Percentiles rank a stretch among this genome's conserved stretches.
phyloP scores from a whole-genome alignment of 2,888 invertebrate species.

The Diarsia brunnea region DNA sequence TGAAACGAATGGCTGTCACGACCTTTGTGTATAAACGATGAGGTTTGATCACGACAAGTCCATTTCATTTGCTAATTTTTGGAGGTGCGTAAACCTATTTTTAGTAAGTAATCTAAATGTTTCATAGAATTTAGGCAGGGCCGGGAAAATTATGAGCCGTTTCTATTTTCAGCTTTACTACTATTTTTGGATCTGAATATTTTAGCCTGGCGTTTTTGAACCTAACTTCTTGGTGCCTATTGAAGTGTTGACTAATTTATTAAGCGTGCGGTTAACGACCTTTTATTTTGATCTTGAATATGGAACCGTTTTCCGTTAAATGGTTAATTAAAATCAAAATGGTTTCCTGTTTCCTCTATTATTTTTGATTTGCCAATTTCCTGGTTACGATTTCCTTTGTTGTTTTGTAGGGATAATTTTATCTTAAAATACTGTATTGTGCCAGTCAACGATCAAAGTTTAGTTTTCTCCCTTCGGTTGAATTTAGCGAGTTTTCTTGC shows the following conservation, averaged over 20 bases:
- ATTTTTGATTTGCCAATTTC: neutral
- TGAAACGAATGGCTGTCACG: slow-evolving; percentile 49
- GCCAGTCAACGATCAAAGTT: too few species aligned
- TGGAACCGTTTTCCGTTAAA: slow-evolving; percentile 5
- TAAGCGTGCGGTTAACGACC: neutral
- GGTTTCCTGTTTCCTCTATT: neutral
- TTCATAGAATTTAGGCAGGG: slow-evolving; percentile 36
- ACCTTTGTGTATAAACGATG: slow-evolving; percentile 57
- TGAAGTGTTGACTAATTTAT: neutral
- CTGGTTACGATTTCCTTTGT: neutral
- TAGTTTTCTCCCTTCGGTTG: too few species aligned
- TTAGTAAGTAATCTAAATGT: slow-evolving; percentile 29
- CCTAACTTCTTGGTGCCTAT: slow-evolving; percentile 6
- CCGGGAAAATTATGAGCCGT: slow-evolving; percentile 22
- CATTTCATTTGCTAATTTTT: slow-evolving; percentile 67
- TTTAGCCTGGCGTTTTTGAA: neutral
- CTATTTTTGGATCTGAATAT: slow-evolving; percentile 21
- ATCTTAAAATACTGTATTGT: neutral
- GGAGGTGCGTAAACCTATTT: slow-evolving; percentile 43
- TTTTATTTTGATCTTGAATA: slow-evolving; percentile 18
- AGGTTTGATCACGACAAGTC: slow-evolving; percentile 62
- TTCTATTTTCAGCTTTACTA: slow-evolving; percentile 21
- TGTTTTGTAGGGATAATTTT: neutral
- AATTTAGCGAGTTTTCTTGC: neutral
- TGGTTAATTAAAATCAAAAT: slow-evolving; percentile 17